These are phyloP conservation scores for Leptosomus discolor DNA, from an alignment of 2,113 vertebrate species.

Conservation along the genomic window DNA sequence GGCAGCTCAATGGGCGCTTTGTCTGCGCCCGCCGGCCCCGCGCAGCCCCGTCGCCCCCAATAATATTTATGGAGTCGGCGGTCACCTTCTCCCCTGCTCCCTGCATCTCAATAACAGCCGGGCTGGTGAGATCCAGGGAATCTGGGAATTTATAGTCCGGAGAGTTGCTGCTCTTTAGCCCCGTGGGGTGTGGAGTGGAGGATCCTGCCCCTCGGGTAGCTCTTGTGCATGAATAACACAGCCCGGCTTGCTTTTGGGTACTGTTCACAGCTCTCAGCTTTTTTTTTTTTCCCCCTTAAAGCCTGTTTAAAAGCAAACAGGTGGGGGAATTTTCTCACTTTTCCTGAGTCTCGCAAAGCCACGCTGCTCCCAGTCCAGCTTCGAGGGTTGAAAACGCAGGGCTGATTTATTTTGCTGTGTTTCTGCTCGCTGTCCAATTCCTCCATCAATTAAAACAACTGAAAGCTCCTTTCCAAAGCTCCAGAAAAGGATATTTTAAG, in stretches of 20 bases:
- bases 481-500: neutral
- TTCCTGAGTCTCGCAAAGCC: neutral
- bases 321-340: neutral
- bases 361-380: neutral
- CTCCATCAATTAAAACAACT: neutral
- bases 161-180: neutral
- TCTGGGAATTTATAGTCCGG: neutral
- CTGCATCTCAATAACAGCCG: neutral
- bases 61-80: constrained; percentile 64
- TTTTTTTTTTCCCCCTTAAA: neutral
- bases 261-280: neutral
- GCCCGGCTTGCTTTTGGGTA: rapidly evolving
- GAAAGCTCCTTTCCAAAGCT: neutral
- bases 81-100: neutral
- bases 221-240: rapidly evolving
- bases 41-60: constrained; percentile 38
- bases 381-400: rapidly evolving
- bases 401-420: neutral
- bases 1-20: constrained; percentile 65
- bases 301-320: neutral
- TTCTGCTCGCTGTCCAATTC: neutral
- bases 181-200: neutral
- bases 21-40: constrained; percentile 67
- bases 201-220: neutral
- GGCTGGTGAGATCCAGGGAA: neutral